Conservation (phyloP, 2,888 invertebrate species). For the Pristionchus fissidentatus region DNA sequence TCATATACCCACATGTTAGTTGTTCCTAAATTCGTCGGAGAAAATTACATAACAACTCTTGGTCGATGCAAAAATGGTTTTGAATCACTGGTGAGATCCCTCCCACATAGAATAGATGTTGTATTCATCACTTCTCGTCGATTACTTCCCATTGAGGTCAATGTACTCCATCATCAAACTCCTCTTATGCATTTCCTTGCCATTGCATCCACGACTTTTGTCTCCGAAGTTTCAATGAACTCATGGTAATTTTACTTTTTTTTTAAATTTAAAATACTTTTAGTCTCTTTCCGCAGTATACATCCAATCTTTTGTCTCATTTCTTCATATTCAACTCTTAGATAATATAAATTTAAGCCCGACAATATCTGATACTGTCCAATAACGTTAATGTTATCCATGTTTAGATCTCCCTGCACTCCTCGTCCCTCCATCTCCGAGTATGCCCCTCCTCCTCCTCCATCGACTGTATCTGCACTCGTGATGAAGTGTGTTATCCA, state of each 20-base stretch:
- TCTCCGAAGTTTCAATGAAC: neutral
- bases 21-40: no score
- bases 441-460: neutral
- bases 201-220: slow-evolving; percentile 37
- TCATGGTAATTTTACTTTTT: neutral
- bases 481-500: slow-evolving; percentile 42
- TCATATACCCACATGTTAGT: no score
- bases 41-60: no score
- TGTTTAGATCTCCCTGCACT: neutral
- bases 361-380: no score
- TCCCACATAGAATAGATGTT: no score
- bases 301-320: no score
- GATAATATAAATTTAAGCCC: no score
- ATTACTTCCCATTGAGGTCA: neutral
- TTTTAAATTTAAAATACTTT: neutral
- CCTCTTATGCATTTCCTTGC: neutral
- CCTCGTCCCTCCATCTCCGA: neutral
- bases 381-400: no score
- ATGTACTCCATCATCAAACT: slow-evolving; percentile 4
- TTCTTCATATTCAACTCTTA: no score
- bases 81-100: no score
- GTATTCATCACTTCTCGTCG: neutral
- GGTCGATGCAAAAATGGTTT: no score
- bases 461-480: slow-evolving; percentile 8
- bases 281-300: no score